Conservation (phyloP, 2,113 vertebrate species). For the Herpetotheres cachinnans region DNA sequence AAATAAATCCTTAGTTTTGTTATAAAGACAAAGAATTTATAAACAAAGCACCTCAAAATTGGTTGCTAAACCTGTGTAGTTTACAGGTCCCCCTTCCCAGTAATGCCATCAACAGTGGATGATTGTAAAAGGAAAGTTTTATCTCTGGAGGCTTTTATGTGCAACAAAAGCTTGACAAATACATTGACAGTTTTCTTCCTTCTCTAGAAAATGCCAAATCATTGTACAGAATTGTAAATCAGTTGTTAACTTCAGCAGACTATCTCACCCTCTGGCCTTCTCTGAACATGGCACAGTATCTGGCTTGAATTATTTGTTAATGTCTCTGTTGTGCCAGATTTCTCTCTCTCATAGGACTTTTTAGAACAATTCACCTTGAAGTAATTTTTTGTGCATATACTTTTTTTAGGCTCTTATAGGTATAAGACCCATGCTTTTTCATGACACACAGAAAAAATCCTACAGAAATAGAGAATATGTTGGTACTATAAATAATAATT, state of each 20-base stretch:
- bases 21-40: neutral
- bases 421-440: rapidly evolving
- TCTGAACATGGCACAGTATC: neutral
- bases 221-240: neutral
- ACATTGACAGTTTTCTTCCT: neutral
- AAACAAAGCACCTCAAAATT: neutral
- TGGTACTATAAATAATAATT: neutral
- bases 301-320: neutral
- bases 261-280: neutral
- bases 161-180: neutral
- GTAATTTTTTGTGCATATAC: neutral
- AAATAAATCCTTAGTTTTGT: neutral
- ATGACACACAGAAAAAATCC: neutral
- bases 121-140: neutral
- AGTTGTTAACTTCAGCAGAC: neutral
- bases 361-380: neutral
- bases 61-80: neutral
- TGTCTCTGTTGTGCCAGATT: neutral
- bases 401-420: neutral
- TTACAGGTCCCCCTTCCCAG: neutral
- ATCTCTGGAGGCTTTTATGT: neutral
- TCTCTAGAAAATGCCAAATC: neutral
- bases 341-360: neutral
- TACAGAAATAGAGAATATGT: neutral
- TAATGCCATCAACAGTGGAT: neutral